Percentiles rank a stretch among this genome's conserved stretches.
These are phyloP conservation scores for Agapostemon virescens DNA, from an alignment of 2,888 invertebrate species.

Conservation along the genomic window DNA sequence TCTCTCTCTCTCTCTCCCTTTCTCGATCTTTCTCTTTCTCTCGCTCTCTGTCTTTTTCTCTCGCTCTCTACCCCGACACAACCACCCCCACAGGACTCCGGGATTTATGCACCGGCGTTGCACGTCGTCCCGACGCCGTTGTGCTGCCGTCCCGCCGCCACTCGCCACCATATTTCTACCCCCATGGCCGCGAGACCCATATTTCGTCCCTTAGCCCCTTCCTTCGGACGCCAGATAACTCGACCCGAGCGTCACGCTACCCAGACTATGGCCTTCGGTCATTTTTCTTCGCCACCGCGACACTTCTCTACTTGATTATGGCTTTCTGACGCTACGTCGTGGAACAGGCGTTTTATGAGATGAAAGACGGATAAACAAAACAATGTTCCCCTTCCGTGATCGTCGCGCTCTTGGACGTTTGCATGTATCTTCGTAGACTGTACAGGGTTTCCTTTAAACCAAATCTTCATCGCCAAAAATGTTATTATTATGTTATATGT, in stretches of 20 bases:
- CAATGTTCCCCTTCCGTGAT: not conserved
- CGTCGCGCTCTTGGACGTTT: not conserved
- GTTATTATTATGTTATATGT: too few species aligned
- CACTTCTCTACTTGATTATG: not conserved
- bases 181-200: slow-evolving; percentile 75
- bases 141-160: slow-evolving; percentile 30
- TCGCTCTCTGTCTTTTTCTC: not conserved
- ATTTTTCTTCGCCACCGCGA: slow-evolving; percentile 38
- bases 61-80: not conserved
- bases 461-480: too few species aligned
- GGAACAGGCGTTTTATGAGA: not conserved
- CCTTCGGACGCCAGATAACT: slow-evolving; percentile 49
- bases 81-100: slow-evolving; percentile 18
- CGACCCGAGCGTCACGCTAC: slow-evolving; percentile 40
- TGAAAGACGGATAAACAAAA: not conserved
- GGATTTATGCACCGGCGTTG: slow-evolving; percentile 72
- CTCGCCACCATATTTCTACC: slow-evolving; percentile 64
- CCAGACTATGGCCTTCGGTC: slow-evolving; percentile 23
- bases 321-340: not conserved
- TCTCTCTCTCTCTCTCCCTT: slow-evolving; percentile 27
- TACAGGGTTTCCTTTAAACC: too few species aligned
- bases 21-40: slow-evolving; percentile 29
- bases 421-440: not conserved
- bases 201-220: slow-evolving; percentile 73
- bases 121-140: slow-evolving; percentile 31